Percentiles rank a stretch among this genome's conserved stretches.
These are phyloP conservation scores for Cyclopterus lumpus DNA, from an alignment of 2,797 vertebrate species.

Conservation along the genomic window DNA sequence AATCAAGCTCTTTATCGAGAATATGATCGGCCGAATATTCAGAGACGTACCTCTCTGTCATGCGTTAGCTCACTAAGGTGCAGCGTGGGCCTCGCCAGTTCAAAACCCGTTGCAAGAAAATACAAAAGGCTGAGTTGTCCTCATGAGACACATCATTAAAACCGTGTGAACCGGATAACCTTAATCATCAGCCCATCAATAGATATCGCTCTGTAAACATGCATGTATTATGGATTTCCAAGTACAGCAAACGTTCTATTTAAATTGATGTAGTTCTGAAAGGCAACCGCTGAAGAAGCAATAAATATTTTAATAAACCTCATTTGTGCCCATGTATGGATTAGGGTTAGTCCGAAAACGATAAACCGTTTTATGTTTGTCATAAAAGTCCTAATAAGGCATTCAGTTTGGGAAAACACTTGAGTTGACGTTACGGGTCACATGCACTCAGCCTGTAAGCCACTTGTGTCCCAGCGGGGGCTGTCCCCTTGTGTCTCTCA, in stretches of 20 bases:
- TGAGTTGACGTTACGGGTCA: slow-evolving; percentile 18
- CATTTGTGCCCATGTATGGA: neutral
- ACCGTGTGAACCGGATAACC: neutral
- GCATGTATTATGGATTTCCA: neutral
- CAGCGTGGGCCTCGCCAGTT: neutral
- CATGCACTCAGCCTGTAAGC: slow-evolving; percentile 10
- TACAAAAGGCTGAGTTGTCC: neutral
- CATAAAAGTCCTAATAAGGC: neutral
- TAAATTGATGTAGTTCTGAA: neutral
- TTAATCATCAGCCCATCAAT: neutral
- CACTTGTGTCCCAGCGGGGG: slow-evolving; percentile 23
- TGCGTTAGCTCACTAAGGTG: neutral
- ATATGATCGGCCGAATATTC: neutral
- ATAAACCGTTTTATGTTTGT: neutral
- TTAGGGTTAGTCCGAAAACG: neutral
- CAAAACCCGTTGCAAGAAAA: neutral
- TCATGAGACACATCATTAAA: neutral
- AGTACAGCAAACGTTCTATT: too few relatives aligned
- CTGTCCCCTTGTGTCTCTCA: neutral
- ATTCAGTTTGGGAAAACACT: slow-evolving; percentile 1
- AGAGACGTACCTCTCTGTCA: neutral
- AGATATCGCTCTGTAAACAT: neutral
- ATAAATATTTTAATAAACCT: neutral
- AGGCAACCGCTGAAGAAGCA: neutral
- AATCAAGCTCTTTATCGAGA: neutral